A percentile compares a stretch with the other conserved stretches of the same genome.
phyloP scores from a whole-genome alignment of 1,140 invertebrate genomes.

The Cyclina sinensis region DNA sequence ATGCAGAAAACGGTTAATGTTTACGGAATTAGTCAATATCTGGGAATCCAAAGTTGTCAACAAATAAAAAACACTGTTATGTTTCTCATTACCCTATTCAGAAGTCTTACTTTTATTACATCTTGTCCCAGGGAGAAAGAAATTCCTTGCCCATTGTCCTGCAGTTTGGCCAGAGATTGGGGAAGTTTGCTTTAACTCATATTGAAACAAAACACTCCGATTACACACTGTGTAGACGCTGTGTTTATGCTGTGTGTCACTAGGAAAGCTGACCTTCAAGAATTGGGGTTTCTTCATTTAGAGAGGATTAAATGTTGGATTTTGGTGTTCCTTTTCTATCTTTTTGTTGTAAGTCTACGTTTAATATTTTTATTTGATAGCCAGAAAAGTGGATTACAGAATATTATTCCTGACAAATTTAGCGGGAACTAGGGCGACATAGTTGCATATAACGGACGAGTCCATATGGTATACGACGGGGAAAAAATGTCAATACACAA shows the following conservation, averaged over 20 bases:
- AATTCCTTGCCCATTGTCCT: background rate
- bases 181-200: background rate
- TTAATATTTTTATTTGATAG: no score
- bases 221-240: slow-evolving; percentile 43
- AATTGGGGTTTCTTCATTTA: background rate
- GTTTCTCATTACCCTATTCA: background rate
- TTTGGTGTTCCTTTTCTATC: background rate
- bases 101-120: no score
- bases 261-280: slow-evolving; percentile 20
- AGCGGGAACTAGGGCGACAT: slow-evolving; percentile 35
- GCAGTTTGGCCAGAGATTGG: no score
- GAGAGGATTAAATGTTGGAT: background rate
- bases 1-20: background rate
- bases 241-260: slow-evolving; percentile 47
- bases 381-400: no score
- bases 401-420: slow-evolving; percentile 11
- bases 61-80: background rate
- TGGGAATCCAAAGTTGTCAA: slow-evolving; percentile 32
- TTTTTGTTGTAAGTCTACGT: no score
- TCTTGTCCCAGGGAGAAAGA: no score
- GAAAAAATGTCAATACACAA: background rate
- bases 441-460: slow-evolving; percentile 35
- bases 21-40: background rate
- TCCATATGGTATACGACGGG: slow-evolving; percentile 8
- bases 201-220: background rate